Base-by-base conservation (phyloP, 2,797 vertebrate species). In the Okamejei kenojei region DNA sequence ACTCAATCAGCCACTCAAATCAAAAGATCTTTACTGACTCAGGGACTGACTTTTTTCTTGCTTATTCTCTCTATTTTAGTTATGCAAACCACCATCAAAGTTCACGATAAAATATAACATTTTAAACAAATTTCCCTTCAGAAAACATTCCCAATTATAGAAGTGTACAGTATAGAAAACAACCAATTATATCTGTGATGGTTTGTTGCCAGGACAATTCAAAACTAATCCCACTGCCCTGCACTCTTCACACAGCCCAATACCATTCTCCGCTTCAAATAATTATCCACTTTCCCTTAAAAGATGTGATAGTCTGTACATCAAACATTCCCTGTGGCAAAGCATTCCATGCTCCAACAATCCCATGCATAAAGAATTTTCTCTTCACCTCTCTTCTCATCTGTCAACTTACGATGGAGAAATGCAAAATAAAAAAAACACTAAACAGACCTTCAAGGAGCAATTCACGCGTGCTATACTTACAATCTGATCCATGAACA, bases 271-370 rank as follows among this genome's bases (percentile, higher is more conserved):
- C 32, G 61, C 61, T 86, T 32, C 82, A 86, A 65, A n/a, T n/a
- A 63, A 86, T 86, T 86, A 86, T 32, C 17, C 29, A 88, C 61
- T 65, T 65, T 88, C 63, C 58, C 61, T 32, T 65, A 65, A 65
- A 88, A 65, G 82, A 65, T 86, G 58, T 63, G 26, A 63, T 63
- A 86, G 82, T 32, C 61, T 32, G 61, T 32, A 61, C 29, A 65
- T 88, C 84, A 88, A 88, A 88, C 29, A 88, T 15, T 65, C 82
- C 15, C 54, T 84, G 58, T 63, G 54, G 54, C 54, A 84, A 84
- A 61, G 26, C 54, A 63, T 63, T 86, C 82, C 58, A 63, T 65
- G 26, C 29, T 86, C 26, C 58, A 86, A 86, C 82, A 86, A 86
- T 29, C 29, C 29, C n/a, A 17, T 19, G 11, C 58, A 74, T 74